Conservation (phyloP, 30 jellyfish, hydroid and myxozoan species). For the Chrysaora quinquecirrha region DNA sequence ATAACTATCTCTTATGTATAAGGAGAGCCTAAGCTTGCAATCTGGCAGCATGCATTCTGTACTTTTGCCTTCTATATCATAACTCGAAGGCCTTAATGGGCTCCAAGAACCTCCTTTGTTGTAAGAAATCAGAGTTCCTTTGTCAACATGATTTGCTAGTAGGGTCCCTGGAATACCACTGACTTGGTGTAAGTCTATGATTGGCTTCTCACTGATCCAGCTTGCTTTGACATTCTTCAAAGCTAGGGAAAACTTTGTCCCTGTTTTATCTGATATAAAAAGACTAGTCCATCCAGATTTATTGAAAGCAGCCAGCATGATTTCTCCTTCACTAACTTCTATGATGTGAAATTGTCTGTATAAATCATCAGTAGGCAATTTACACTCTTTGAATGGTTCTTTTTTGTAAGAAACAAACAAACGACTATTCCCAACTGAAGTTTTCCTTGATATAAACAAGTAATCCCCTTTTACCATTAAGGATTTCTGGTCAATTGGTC, state of each 20-base stretch:
- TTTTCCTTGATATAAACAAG: constrained; percentile 7
- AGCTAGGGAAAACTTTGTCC: constrained; percentile 49
- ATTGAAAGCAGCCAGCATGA: constrained; percentile 80
- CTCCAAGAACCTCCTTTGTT: constrained; percentile 90
- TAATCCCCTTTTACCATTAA: constrained; percentile 57
- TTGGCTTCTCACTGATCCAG: constrained; percentile 29
- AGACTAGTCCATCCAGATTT: constrained; percentile 50
- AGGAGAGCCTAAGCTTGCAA: constrained; percentile 56
- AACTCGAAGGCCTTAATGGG: constrained; percentile 50
- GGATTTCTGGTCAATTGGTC: constrained; percentile 65
- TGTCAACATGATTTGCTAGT: constrained; percentile 61
- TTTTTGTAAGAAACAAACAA: constrained; percentile 44
- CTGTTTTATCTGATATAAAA: constrained; percentile 68
- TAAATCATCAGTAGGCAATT: constrained; percentile 41
- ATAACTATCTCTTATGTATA: constrained; percentile 55
- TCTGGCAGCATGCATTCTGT: constrained; percentile 28
- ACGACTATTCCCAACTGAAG: background rate
- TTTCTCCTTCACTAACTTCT: constrained; percentile 39
- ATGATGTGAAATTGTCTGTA: constrained; percentile 49
- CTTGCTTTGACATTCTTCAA: constrained; percentile 40
- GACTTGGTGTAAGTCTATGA: constrained; percentile 72
- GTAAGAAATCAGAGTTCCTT: constrained; percentile 78
- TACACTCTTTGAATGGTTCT: constrained; percentile 26
- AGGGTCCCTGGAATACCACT: constrained; percentile 75
- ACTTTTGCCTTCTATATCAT: constrained; percentile 22